Evolutionary conservation across 2,797 vertebrate species (phyloP).

Genomic region (Eulemur rubriventer): DNA sequence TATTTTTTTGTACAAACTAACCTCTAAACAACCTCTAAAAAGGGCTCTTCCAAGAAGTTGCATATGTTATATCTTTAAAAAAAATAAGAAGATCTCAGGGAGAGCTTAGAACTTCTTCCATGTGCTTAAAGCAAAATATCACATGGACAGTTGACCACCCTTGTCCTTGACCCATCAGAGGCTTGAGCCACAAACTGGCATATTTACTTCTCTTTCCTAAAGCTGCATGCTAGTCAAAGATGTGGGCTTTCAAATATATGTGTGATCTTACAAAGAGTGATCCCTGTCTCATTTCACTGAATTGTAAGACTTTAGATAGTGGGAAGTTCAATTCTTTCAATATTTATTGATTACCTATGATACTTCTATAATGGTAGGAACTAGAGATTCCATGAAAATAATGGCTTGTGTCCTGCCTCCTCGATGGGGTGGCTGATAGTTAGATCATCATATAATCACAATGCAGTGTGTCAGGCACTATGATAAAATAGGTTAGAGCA

Average conservation of each 20-base stretch:
- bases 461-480: not conserved
- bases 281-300: not conserved
- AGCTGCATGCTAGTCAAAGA: not conserved
- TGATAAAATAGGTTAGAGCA: not conserved
- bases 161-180: not conserved
- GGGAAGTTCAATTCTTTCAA: not conserved
- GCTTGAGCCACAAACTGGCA: not conserved
- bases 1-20: slow-evolving; percentile 12
- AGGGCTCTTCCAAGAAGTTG: not conserved
- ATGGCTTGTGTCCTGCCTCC: not conserved
- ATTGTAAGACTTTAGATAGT: slow-evolving; percentile 2
- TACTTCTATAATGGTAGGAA: not conserved
- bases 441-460: not conserved
- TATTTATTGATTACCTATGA: not conserved
- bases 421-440: not conserved
- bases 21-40: slow-evolving; percentile 23
- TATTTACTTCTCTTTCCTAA: not conserved
- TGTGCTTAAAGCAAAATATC: not conserved
- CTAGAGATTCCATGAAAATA: not conserved
- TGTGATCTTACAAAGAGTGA: not conserved
- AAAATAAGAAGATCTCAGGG: not conserved
- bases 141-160: not conserved
- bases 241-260: not conserved
- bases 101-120: not conserved
- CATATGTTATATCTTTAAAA: not conserved